Evolutionary conservation across 2,888 invertebrate species (phyloP).

Genomic region (Portevinia maculata): DNA sequence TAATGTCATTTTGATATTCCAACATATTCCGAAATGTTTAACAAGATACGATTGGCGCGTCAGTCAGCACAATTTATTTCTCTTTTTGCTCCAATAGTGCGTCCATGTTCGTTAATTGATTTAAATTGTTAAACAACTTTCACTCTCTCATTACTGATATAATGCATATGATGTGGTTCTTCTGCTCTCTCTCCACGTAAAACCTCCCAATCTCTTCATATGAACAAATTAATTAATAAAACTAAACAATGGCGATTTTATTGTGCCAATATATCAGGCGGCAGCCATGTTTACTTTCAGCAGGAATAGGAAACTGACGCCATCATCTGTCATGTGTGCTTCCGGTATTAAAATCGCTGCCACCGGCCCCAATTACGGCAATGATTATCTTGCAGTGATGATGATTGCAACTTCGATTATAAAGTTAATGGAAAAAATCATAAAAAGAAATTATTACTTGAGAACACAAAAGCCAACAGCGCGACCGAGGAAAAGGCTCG

Average conservation of each 20-base stretch:
- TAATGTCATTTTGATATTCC: slow-evolving; percentile 17
- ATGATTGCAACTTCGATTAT: slow-evolving; percentile 64
- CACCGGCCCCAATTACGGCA: slow-evolving; percentile 41
- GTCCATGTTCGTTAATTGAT: slow-evolving; percentile 42
- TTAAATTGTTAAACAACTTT: slow-evolving; percentile 52
- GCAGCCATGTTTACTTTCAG: no score
- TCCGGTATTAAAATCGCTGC: slow-evolving; percentile 29
- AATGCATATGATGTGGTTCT: no score
- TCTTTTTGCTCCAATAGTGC: slow-evolving; percentile 22
- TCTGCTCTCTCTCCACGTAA: no score
- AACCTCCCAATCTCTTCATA: no score
- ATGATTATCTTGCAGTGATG: slow-evolving; percentile 59
- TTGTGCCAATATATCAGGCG: slow-evolving; percentile 23
- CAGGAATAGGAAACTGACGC: no score
- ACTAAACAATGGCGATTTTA: slow-evolving; percentile 24
- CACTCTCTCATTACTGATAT: slow-evolving; percentile 17
- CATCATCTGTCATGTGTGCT: slow-evolving; percentile 32
- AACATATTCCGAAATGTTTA: slow-evolving; percentile 7
- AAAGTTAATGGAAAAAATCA: slow-evolving; percentile 54
- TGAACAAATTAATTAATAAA: slow-evolving; percentile 42
- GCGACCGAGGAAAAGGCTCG: slow-evolving; percentile 24
- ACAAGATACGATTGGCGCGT: background rate
- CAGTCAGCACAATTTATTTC: slow-evolving; percentile 4
- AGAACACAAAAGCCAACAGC: slow-evolving; percentile 56
- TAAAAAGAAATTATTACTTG: slow-evolving; percentile 69